Evolutionary conservation across 1,140 invertebrate genomes (phyloP).

Genomic region (Drosophila nigromelanica): DNA sequence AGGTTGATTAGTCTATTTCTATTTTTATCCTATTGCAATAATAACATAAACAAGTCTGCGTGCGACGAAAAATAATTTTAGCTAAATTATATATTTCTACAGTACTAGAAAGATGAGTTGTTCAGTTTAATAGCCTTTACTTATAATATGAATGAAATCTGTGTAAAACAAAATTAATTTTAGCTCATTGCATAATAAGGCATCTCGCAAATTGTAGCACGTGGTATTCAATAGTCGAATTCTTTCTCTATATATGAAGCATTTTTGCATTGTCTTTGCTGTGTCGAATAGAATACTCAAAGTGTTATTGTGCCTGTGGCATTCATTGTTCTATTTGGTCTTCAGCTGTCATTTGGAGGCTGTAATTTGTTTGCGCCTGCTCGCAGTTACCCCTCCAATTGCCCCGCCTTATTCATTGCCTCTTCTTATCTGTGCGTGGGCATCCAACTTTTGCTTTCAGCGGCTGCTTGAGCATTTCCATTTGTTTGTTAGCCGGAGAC

Average conservation of each 20-base stretch:
- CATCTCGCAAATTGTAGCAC: background rate
- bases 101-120: too few relatives aligned
- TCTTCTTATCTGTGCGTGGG: constrained; percentile 49
- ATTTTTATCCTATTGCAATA: too few relatives aligned
- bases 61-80: too few relatives aligned
- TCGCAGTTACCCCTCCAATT: constrained; percentile 1
- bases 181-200: too few relatives aligned
- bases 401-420: constrained; percentile 7
- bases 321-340: constrained; percentile 58
- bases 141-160: too few relatives aligned
- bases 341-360: constrained; percentile 70
- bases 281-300: constrained; percentile 28
- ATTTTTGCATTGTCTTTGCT: constrained; percentile 12
- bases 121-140: too few relatives aligned
- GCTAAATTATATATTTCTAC: too few relatives aligned
- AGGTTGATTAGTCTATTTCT: too few relatives aligned
- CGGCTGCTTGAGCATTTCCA: constrained; percentile 66
- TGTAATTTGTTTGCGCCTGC: constrained; percentile 68
- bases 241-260: background rate
- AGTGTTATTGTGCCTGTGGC: constrained; percentile 46
- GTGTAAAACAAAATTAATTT: too few relatives aligned
- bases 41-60: too few relatives aligned
- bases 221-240: constrained; percentile 26
- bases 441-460: constrained; percentile 71
- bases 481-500: constrained; percentile 33